These are phyloP conservation scores for Diarsia rubi DNA, from an alignment of 2,888 invertebrate genomes.

Conservation along the genomic window DNA sequence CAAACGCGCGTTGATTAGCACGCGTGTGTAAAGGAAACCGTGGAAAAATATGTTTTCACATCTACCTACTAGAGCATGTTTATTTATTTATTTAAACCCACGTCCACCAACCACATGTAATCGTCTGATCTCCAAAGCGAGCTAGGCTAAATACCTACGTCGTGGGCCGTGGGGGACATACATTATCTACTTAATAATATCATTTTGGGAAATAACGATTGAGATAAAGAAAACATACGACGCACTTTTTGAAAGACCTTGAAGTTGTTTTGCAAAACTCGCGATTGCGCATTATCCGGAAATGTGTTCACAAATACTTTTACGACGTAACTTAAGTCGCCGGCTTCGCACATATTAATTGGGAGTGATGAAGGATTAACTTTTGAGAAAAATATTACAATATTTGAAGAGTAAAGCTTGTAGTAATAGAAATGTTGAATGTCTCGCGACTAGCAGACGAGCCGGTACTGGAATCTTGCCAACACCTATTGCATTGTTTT, in stretches of 20 bases:
- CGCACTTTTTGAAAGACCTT: conserved; percentile 36
- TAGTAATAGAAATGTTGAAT: conserved; percentile 10
- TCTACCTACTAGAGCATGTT: background rate
- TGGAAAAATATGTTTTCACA: conserved; percentile 10
- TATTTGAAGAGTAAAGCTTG: background rate
- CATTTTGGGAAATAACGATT: background rate
- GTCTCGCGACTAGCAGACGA: background rate
- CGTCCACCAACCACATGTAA: background rate
- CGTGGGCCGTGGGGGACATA: conserved; percentile 24
- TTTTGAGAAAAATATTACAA: background rate
- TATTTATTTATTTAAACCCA: no score
- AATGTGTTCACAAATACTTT: conserved; percentile 21
- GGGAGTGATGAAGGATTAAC: background rate
- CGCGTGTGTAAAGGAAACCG: background rate
- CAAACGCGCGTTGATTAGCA: background rate
- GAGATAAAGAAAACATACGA: conserved; percentile 17
- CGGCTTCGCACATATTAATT: background rate
- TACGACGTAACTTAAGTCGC: background rate
- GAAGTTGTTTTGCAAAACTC: conserved; percentile 23
- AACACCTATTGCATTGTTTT: conserved; percentile 1
- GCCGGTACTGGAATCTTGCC: conserved; percentile 14
- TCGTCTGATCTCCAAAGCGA: background rate
- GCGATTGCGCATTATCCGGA: background rate
- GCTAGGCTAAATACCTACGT: conserved; percentile 6
- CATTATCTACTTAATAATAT: background rate